Evolutionary conservation across 2,888 invertebrate genomes (phyloP), one percentile per base, ranked within the genome.

Genomic region (Drosophila trichaetosa): DNA sequence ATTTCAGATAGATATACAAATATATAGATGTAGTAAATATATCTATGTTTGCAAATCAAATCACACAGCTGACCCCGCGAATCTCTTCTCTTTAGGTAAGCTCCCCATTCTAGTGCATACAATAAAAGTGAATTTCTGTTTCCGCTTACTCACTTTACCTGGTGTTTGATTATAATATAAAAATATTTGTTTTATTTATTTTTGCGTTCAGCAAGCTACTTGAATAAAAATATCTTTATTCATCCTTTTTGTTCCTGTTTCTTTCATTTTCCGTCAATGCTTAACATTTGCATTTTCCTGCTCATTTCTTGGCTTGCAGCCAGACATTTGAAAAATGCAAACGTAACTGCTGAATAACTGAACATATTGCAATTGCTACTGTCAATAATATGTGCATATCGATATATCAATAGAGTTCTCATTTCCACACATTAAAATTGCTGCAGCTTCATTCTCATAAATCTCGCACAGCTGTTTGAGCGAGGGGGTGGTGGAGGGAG

Each of bases 401-500:
- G 71, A 80, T 84, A 82, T 85, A 79, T 85, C 86, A 80, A 85
- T 77, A 62, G 69, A 75, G 83, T 85, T 85, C 79, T 81, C 81
- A 86, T 88, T 88, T 83, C 86, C 75, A 80, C 87, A 86, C 83
- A 88, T 85, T 85, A 88, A 88, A 88, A 88, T 69, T 81, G 75
- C 67, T 75, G 65, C 75, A 70, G 73, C 69, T 69, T 68, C 65
- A 40, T 73, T 61, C 56, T 61, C 78, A 86, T 85, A 85, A 88
- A 88, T 88, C 76, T 65, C 53, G 24, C 38, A 40, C 62, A 71
- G 8, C 29, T 49, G 62, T 7, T 21, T 10, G 18, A 18, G 58
- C 16, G 24, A 18, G 18, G n/a, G 18, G 2, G 3, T 13, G 38
- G 4, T 13, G 51, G 5, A 3, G 1, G 36, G n/a, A 24, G n/a